phyloP scores from a whole-genome alignment of 2,888 invertebrate genomes.

The Thumatha senex region DNA sequence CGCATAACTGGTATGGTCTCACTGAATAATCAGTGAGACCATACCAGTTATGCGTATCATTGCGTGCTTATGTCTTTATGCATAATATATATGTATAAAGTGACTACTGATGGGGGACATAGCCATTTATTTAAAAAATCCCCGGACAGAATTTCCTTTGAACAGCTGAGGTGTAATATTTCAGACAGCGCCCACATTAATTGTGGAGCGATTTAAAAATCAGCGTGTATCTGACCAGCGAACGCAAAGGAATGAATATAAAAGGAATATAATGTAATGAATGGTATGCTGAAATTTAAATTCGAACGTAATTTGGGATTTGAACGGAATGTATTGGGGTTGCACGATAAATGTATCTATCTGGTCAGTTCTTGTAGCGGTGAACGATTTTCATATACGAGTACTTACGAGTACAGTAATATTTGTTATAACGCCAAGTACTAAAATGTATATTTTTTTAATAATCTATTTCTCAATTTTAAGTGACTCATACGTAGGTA shows the following conservation, averaged over 20 bases:
- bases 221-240: slow-evolving; percentile 10
- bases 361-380: not conserved
- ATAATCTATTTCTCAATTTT: not conserved
- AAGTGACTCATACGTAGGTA: no score
- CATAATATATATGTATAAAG: not conserved
- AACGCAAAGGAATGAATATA: slow-evolving; percentile 4
- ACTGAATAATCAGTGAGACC: no score
- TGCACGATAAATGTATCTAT: not conserved
- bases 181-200: slow-evolving; percentile 11
- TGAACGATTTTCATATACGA: not conserved
- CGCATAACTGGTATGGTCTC: no score
- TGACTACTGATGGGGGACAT: not conserved
- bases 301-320: slow-evolving; percentile 1
- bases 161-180: slow-evolving; percentile 14
- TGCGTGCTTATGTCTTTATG: no score
- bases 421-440: not conserved
- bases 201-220: slow-evolving; percentile 20
- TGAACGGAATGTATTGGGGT: not conserved
- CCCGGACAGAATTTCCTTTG: not conserved
- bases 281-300: not conserved
- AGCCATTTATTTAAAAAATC: slow-evolving; percentile 13
- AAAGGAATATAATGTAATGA: not conserved
- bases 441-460: not conserved
- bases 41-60: no score
- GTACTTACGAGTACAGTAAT: no score